Base-by-base conservation (phyloP, 2,888 invertebrate genomes). In the Busseola fusca region DNA sequence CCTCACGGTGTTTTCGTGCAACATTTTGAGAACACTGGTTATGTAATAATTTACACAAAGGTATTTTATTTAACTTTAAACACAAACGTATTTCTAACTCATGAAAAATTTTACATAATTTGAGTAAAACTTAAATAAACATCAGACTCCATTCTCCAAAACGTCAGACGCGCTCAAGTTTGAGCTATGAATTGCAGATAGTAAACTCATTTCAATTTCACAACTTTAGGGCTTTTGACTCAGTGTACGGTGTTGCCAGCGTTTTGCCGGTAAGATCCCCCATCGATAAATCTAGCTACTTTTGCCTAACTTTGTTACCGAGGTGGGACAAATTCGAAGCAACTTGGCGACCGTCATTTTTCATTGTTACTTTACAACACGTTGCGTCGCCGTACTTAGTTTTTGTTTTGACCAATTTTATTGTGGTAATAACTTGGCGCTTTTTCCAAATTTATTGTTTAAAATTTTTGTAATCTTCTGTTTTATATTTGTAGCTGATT, bases 321-420 rank as follows among this genome's bases (percentile, higher is more conserved):
- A 86, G 87, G 85, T 84, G 83, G 77, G 84, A 85, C 84, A 87
- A 87, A 85, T 87, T 87, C 83, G 87, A 83, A 79, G 71, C 80
- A 84, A 84, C 81, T 87, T 73, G 75, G 73, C 75, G 72, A 85
- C 86, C 86, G 82, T 78, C 79, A 85, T 88, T 84, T 85, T 80
- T 88, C 86, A 84, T 86, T 86, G 87, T 86, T 86, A 87, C 85
- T 86, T 88, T 82, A 83, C 81, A 84, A 85, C 86, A 84, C 82
- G 81, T 85, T 87, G 84, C 69, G 78, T 80, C 75, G 70, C 57
- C 67, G 77, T 73, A 79, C 76, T 83, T 85, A 80, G 75, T 84
- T 85, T 84, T 84, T 84, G 84, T 82, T 84, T 86, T 74, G 76
- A 86, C 73, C 82, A 76, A 82, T 86, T 84, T 84, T 82, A 84